phyloP scores from a whole-genome alignment of 2,888 invertebrate genomes.

The Tineola bisselliella region DNA sequence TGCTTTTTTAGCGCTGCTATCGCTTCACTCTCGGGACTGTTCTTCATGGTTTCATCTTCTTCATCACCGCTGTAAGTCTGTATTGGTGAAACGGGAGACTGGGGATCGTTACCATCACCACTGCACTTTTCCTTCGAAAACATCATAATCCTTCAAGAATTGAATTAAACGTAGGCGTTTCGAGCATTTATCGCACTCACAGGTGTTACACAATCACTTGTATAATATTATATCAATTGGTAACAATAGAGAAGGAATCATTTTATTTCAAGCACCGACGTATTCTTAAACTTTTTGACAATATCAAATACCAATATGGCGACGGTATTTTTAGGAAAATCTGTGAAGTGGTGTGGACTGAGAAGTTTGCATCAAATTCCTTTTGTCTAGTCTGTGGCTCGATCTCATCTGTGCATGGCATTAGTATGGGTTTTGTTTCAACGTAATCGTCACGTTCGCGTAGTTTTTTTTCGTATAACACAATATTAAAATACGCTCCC shows the following conservation, averaged over 20 bases:
- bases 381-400: no score
- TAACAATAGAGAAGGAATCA: slow-evolving; percentile 47
- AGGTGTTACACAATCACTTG: slow-evolving; percentile 44
- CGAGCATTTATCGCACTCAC: slow-evolving; percentile 58
- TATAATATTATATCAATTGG: slow-evolving; percentile 39
- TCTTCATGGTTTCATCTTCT: slow-evolving; percentile 54
- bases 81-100: slow-evolving; percentile 34
- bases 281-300: slow-evolving; percentile 61
- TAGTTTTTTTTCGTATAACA: no score
- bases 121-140: slow-evolving; percentile 61
- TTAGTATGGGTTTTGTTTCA: no score
- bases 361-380: background rate
- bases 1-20: slow-evolving; percentile 28
- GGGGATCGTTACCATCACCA: slow-evolving; percentile 39
- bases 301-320: slow-evolving; percentile 60
- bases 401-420: no score
- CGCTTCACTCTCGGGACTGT: slow-evolving; percentile 56
- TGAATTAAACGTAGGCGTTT: slow-evolving; percentile 33
- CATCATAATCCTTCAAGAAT: slow-evolving; percentile 57
- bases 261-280: slow-evolving; percentile 56
- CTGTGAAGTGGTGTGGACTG: background rate
- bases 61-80: slow-evolving; percentile 43
- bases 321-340: slow-evolving; percentile 60
- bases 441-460: no score
- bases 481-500: no score